phyloP scores from a whole-genome alignment of 2,888 invertebrate genomes.

The Philereme transversata region DNA sequence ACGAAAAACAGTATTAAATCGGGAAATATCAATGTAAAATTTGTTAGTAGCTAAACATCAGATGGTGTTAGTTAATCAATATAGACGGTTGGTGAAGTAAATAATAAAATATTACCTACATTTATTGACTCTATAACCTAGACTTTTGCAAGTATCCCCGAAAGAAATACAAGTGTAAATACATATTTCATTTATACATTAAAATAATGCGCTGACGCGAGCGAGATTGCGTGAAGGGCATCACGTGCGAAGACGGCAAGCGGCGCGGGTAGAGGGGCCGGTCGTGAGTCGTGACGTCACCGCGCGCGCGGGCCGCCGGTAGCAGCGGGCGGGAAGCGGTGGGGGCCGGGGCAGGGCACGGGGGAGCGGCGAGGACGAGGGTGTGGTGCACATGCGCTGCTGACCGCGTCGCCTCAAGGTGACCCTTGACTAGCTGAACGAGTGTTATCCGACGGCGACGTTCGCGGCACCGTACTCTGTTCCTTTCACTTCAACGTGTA shows the following conservation, averaged over 20 bases:
- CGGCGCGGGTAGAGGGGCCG: constrained; percentile 24
- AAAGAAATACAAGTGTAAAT: constrained; percentile 18
- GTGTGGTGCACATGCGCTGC: constrained; percentile 82
- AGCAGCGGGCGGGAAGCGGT: constrained; percentile 34
- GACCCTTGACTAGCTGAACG: constrained; percentile 69
- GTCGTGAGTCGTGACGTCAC: constrained; percentile 29
- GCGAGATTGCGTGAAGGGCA: constrained; percentile 64
- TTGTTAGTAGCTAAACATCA: too few relatives aligned
- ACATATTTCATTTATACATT: constrained; percentile 52
- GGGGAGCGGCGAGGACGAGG: constrained; percentile 59
- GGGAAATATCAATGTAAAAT: too few relatives aligned
- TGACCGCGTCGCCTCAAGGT: constrained; percentile 71
- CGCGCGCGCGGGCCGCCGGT: constrained; percentile 25
- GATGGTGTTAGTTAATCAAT: too few relatives aligned
- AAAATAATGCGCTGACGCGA: constrained; percentile 50
- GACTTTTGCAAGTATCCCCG: background rate
- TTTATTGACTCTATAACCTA: too few relatives aligned
- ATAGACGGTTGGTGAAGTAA: too few relatives aligned
- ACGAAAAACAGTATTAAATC: too few relatives aligned
- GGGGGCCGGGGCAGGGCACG: constrained; percentile 35
- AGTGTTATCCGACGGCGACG: constrained; percentile 59
- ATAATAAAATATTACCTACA: too few relatives aligned
- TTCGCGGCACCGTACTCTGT: constrained; percentile 57
- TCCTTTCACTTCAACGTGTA: constrained; percentile 70
- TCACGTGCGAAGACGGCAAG: constrained; percentile 60